Evolutionary conservation across 2,888 invertebrate genomes (phyloP).

Genomic region (Anagyrus pseudococci): DNA sequence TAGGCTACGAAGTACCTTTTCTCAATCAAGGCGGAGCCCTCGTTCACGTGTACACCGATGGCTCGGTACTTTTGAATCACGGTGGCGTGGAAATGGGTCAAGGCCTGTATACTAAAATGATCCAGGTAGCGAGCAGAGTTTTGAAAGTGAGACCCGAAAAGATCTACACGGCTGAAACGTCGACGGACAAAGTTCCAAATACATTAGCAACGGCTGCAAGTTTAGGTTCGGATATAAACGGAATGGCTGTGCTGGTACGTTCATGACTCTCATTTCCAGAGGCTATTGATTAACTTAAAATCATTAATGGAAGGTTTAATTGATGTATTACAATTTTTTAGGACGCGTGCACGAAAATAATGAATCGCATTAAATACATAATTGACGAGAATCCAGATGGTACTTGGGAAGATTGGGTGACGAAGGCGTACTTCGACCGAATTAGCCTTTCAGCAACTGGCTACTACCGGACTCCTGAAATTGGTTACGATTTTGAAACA

Average conservation of each 20-base stretch:
- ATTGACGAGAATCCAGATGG: slow-evolving; percentile 76
- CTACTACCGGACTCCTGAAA: slow-evolving; percentile 76
- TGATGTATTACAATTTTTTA: slow-evolving; percentile 45
- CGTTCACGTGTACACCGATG: slow-evolving; percentile 82
- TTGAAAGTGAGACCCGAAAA: slow-evolving; percentile 73
- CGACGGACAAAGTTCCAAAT: slow-evolving; percentile 88
- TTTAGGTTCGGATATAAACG: slow-evolving; percentile 86
- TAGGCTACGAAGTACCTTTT: slow-evolving; percentile 75
- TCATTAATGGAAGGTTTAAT: neutral
- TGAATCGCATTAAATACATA: slow-evolving; percentile 75
- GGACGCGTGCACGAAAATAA: slow-evolving; percentile 78
- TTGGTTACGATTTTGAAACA: slow-evolving; percentile 73
- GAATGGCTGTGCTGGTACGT: slow-evolving; percentile 78
- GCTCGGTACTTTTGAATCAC: slow-evolving; percentile 84
- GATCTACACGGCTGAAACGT: slow-evolving; percentile 80
- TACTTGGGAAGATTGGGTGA: slow-evolving; percentile 83
- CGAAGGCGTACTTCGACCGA: slow-evolving; percentile 76
- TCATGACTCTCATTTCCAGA: no score
- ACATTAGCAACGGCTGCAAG: slow-evolving; percentile 87
- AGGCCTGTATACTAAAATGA: slow-evolving; percentile 92
- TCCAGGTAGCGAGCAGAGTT: slow-evolving; percentile 80
- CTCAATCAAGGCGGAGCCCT: slow-evolving; percentile 87
- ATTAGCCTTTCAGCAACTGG: slow-evolving; percentile 82
- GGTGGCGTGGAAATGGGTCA: slow-evolving; percentile 95
- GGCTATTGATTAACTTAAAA: neutral